Base-by-base conservation (phyloP, 2,888 invertebrate genomes). In the Lingula anatina region DNA sequence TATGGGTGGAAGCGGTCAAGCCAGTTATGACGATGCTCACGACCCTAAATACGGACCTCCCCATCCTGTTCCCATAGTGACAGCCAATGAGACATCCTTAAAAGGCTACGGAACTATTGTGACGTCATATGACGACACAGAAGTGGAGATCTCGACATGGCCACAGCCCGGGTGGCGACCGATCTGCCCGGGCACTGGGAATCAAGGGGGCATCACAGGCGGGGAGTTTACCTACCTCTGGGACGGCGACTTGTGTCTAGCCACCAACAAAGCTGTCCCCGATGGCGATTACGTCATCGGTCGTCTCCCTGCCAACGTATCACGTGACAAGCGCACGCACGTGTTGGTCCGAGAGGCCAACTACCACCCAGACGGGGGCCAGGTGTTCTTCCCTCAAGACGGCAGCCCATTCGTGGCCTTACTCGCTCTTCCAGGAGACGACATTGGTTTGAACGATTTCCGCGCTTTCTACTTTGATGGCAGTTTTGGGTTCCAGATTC, bases 381-480 rank as follows among this genome's bases (percentile, higher is more conserved):
- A 62, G 39, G 52, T 62, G n/a, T 62, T 62, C 50, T 62, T 51
- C 31, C 62, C 62, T 5, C 35, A 39, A 24, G 49, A 55, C 27
- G 48, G 49, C 7, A 53, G 50, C n/a, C 49, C 59, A 0, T 59
- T 56, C 36, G 49, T 59, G 1, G 59, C 56, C 2, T 28, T 59
- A 5, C 44, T 60, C 21, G 60, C 62, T 1, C 57, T 53, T 12
- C 60, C 62, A 9, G 57, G 58, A 3, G 60, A 62, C 36, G 56
- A 60, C 38, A 45, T 62, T 15, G 54, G 56, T 40, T 51, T 47
- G 9, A 49, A 56, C 28, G 50, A 60, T 35, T 59, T 62, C 38
- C 39, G 46, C 21, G 60, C 63, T 1, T 63, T 63, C 49, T 63
- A 60, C 47, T 63, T 57, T 38, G 61, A 63, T 37, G 63, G 63